Conservation (phyloP, 2,888 invertebrate genomes). For the Latheticus oryzae region DNA sequence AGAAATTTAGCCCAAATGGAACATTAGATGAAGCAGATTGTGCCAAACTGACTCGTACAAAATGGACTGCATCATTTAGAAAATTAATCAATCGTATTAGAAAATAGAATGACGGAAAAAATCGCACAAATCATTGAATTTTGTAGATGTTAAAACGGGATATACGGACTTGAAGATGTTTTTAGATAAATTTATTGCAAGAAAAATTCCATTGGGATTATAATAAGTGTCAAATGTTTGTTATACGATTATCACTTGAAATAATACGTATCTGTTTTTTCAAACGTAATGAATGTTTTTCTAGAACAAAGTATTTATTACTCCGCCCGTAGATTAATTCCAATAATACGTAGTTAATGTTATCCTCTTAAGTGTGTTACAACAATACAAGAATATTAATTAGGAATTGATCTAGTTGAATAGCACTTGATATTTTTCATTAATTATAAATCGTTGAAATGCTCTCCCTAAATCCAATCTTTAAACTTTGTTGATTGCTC, state of each 20-base stretch:
- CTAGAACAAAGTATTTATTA: conserved; percentile 18
- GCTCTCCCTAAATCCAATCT: no score
- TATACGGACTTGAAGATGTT: conserved; percentile 32
- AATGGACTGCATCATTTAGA: conserved; percentile 73
- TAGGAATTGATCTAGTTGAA: conserved; percentile 27
- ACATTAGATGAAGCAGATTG: conserved; percentile 64
- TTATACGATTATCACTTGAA: conserved; percentile 2
- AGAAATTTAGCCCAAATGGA: conserved; percentile 61
- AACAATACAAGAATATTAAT: no score
- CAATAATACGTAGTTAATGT: conserved; percentile 24
- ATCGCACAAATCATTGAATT: conserved; percentile 12
- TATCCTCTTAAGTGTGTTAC: conserved; percentile 20
- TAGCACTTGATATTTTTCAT: conserved; percentile 8
- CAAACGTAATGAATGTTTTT: conserved; percentile 5
- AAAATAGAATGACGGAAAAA: conserved; percentile 53
- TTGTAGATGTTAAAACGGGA: conserved; percentile 27
- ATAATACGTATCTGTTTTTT: conserved; percentile 25
- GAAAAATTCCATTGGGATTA: no score
- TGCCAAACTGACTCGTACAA: conserved; percentile 67
- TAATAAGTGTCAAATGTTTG: conserved; percentile 17
- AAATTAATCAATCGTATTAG: conserved; percentile 67
- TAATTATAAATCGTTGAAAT: no score
- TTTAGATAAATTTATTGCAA: conserved; percentile 16
- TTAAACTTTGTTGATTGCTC: no score
- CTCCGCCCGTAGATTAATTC: conserved; percentile 27